Evolutionary conservation across 2,113 vertebrate species (phyloP).

Genomic region (Lampris megalopsis): DNA sequence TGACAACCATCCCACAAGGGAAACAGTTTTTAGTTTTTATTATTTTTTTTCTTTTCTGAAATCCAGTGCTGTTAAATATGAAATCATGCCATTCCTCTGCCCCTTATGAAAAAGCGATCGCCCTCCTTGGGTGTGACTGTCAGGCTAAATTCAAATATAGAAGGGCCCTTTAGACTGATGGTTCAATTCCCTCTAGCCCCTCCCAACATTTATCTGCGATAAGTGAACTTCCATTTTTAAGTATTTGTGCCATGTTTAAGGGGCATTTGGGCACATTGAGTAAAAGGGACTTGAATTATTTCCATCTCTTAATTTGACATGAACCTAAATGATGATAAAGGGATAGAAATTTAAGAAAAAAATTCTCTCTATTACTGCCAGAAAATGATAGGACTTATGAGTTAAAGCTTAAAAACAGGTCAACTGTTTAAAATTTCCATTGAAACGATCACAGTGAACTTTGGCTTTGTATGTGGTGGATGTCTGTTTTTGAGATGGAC

Average conservation of each 20-base stretch:
- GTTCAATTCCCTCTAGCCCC: slow-evolving; percentile 49
- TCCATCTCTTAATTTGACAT: too few relatives aligned
- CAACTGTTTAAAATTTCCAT: too few relatives aligned
- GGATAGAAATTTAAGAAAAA: too few relatives aligned
- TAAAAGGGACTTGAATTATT: not conserved
- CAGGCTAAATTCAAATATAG: not conserved
- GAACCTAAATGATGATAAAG: too few relatives aligned
- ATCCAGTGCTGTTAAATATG: slow-evolving; percentile 22
- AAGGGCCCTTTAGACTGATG: slow-evolving; percentile 9
- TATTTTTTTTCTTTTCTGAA: slow-evolving; percentile 13
- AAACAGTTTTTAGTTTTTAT: too few relatives aligned
- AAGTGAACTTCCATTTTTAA: slow-evolving; percentile 41
- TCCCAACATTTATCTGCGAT: slow-evolving; percentile 13
- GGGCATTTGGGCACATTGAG: slow-evolving; percentile 20
- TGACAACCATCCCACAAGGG: slow-evolving; percentile 5
- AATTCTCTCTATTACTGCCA: too few relatives aligned
- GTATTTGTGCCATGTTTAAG: slow-evolving; percentile 12
- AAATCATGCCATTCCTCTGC: slow-evolving; percentile 17
- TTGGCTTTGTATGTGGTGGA: too few relatives aligned
- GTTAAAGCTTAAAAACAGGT: too few relatives aligned
- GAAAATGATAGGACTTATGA: too few relatives aligned
- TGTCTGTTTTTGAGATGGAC: too few relatives aligned
- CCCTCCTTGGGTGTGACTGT: not conserved
- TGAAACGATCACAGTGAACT: too few relatives aligned
- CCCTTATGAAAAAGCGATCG: not conserved